Base-by-base conservation (phyloP, 2,888 invertebrate species). In the Agapostemon virescens region DNA sequence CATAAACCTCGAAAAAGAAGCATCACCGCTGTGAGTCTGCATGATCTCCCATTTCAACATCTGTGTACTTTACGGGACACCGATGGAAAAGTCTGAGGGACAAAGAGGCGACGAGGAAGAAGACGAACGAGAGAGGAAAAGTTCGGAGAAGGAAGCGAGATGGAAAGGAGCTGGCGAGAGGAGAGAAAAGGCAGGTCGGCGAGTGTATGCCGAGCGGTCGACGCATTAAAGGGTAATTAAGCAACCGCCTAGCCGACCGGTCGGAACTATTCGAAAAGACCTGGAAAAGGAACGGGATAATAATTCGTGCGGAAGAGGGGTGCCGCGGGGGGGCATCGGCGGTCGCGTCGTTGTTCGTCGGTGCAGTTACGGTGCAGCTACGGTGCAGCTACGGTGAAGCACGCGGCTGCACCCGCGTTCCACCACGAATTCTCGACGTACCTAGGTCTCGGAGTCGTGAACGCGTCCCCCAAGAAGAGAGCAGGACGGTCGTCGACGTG, bases 341-440 rank as follows among this genome's bases (percentile, higher is more conserved):
- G 58, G 55, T 26, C 23, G 69, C 63, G 69, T 30, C 49, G 78
- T 55, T 69, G 77, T 74, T 30, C 74, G 67, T 52, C 20, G 75
- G 74, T 6, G 52, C 15, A 49, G 52, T 23, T 26, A 26, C 52
- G 40, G 13, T 13, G 52, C 15, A 49, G 52, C 52, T 26, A 26
- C 52, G 40, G 13, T 13, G 40, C 38, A 40, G 42, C 42, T 15
- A 4, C 15, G 55, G 15, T 26, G 55, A 23, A 72, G 69, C 71
- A 71, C 55, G 61, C 69, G 69, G 61, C 33, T 30, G 33, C 64
- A 64, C 33, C 77, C 78, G 85, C 85, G 81, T 86, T 84, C 87
- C 86, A 73, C 82, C 58, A 84, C 86, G 86, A 86, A 87, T 87
- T 87, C 86, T 80, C 86, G 66, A 80, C 87, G 86, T 86, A 82